Evolutionary conservation across 2,888 invertebrate genomes (phyloP), one percentile per base, ranked within the genome.

Genomic region (Copidosoma aretas): DNA sequence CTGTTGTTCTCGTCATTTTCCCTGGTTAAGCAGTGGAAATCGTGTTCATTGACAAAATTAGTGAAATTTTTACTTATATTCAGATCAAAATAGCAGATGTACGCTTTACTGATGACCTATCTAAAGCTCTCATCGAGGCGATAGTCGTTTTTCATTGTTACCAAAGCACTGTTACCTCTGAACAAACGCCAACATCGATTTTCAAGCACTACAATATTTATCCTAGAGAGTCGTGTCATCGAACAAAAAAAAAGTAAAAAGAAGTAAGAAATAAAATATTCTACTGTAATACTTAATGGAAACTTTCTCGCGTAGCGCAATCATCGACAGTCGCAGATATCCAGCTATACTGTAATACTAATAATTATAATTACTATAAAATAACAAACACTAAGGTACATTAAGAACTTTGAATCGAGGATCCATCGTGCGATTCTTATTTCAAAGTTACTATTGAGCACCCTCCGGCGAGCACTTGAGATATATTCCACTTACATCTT

Each of bases 241-340:
- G 32, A 32, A 32, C 32, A 8, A 32, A 32, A 32, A 32, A 32
- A 32, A 46, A 46, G 17, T 8, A 46, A 12, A 12, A 46, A 12
- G 1, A 12, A 46, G 15, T 8, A 46, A 46, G 1, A 46, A 46
- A 46, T 17, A 46, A 46, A 46, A 14, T 46, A 17, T 46, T 46
- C 15, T 17, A 46, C 14, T 46, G 12, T 46, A 75, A 70, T 74
- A 75, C 65, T 75, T 72, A 76, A 76, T 75, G 72, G 73, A 73
- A 76, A 73, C 73, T 73, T 64, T 73, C 74, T 79, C 72, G 78
- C 79, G 77, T 79, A 79, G 78, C 73, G 79, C 78, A 79, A 80
- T 80, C 78, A 80, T 75, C 75, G 72, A 73, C 74, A 75, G 74
- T 75, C 71, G 75, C 72, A 77, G 75, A 73, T 43, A 76, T 74